Evolutionary conservation across 2,113 vertebrate species (phyloP).

Genomic region (Saguinus midas): DNA sequence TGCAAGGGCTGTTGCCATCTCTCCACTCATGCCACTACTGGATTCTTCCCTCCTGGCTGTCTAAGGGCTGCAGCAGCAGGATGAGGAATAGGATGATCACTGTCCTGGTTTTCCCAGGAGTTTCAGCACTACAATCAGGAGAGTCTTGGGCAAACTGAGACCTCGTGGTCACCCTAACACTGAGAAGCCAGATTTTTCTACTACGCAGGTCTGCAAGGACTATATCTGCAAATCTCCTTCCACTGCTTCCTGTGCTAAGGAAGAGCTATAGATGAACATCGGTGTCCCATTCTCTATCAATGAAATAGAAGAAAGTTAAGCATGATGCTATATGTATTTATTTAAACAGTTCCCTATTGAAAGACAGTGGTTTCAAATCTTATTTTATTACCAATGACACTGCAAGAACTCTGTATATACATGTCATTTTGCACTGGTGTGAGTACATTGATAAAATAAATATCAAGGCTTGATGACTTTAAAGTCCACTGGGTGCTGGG

Average conservation of each 20-base stretch:
- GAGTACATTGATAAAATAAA: constrained; percentile 23
- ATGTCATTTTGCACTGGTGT: not conserved
- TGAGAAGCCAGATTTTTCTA: not conserved
- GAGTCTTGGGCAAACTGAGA: not conserved
- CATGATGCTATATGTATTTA: not conserved
- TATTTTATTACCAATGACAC: constrained; percentile 11
- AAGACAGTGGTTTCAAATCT: constrained; percentile 32
- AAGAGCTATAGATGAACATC: not conserved
- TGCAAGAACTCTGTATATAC: constrained; percentile 1
- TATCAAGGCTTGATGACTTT: not conserved
- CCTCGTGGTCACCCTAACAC: not conserved
- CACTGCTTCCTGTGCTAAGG: constrained; percentile 32
- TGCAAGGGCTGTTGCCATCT: not conserved
- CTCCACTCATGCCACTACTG: not conserved
- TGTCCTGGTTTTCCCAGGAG: not conserved
- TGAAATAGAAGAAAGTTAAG: constrained; percentile 30
- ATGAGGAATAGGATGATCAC: not conserved
- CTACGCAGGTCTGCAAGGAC: not conserved
- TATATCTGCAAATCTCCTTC: not conserved
- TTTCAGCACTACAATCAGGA: not conserved
- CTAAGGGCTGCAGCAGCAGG: not conserved
- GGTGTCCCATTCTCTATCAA: not conserved
- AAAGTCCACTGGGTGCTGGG: not conserved
- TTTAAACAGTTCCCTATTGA: not conserved
- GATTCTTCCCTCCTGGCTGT: not conserved